Percentiles rank a stretch among this genome's conserved stretches.
phyloP scores from a whole-genome alignment of 37 sponge, comb jelly and placozoan genomes.

The Oopsacas minuta region DNA sequence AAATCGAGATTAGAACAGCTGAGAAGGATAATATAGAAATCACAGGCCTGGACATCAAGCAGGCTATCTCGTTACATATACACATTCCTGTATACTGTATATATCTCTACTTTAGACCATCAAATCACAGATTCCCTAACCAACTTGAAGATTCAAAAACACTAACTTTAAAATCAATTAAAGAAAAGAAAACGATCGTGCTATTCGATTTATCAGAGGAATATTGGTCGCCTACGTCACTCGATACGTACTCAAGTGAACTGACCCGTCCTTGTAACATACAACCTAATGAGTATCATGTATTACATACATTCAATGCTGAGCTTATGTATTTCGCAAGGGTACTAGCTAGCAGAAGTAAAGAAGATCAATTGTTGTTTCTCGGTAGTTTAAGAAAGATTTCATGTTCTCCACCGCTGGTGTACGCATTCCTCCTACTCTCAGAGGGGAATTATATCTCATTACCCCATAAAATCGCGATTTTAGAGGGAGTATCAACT shows the following conservation, averaged over 20 bases:
- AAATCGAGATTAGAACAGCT: not conserved
- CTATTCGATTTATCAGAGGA: constrained; percentile 1
- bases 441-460: not conserved
- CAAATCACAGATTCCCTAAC: not conserved
- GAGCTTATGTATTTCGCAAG: not conserved
- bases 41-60: not conserved
- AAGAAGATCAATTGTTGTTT: not conserved
- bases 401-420: not conserved
- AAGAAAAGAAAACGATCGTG: not conserved
- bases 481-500: not conserved
- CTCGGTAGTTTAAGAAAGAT: not conserved
- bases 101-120: not conserved
- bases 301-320: not conserved
- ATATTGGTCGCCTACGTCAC: not conserved
- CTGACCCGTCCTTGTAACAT: not conserved
- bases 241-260: not conserved
- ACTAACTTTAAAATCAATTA: not conserved
- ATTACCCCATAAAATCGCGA: constrained; percentile 4
- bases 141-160: not conserved
- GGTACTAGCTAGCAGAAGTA: not conserved
- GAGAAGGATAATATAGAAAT: not conserved
- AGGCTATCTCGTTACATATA: not conserved
- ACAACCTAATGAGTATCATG: not conserved
- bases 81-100: not conserved
- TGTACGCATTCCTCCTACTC: not conserved